phyloP scores from a whole-genome alignment of 2,113 vertebrate genomes.

The Setophaga kirtlandii region DNA sequence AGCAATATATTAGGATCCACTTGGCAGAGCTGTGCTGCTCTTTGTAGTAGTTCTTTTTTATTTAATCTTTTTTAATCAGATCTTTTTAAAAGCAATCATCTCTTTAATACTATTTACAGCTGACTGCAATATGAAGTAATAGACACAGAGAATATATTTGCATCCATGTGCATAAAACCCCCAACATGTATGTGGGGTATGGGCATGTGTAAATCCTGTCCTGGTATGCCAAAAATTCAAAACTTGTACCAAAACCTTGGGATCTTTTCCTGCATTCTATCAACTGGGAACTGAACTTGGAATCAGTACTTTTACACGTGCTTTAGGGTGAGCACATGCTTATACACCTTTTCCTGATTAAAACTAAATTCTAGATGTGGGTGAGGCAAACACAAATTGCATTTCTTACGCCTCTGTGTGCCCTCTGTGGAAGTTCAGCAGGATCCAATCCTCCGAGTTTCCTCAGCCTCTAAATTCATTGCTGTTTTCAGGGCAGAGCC shows the following conservation, averaged over 20 bases:
- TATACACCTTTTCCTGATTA: background rate
- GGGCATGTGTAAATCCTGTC: background rate
- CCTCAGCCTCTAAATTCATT: background rate
- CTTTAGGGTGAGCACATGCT: background rate
- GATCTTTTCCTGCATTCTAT: background rate
- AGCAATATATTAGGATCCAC: background rate
- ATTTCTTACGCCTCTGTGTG: background rate
- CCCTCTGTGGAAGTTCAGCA: background rate
- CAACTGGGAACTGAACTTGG: background rate
- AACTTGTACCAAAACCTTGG: background rate
- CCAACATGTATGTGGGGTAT: fast-evolving
- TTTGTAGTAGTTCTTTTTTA: background rate
- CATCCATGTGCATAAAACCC: background rate
- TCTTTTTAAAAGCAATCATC: background rate
- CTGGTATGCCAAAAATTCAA: background rate
- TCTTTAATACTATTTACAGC: background rate
- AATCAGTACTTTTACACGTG: background rate
- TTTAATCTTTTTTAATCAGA: background rate
- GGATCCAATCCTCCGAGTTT: background rate
- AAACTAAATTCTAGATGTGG: background rate
- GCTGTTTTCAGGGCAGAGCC: background rate
- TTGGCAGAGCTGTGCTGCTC: background rate
- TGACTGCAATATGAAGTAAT: background rate
- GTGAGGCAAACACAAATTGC: background rate
- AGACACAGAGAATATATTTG: background rate